Evolutionary conservation across 2,113 vertebrate species (phyloP).

Genomic region (Anarrhichthys ocellatus): DNA sequence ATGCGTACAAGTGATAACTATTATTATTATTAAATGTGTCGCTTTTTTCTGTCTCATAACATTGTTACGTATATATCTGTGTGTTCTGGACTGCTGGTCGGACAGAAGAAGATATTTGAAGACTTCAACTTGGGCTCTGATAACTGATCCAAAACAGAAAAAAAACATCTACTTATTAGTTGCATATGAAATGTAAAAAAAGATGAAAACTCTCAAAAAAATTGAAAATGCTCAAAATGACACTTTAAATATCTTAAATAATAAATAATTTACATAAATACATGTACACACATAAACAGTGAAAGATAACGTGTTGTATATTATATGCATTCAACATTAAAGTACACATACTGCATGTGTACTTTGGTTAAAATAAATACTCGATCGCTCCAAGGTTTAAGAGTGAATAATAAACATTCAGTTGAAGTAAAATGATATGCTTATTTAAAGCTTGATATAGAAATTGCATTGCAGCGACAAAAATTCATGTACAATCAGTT

Average conservation of each 20-base stretch:
- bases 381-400: neutral
- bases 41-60: no score
- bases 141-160: neutral
- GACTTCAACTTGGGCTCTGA: neutral
- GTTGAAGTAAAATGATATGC: neutral
- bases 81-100: no score
- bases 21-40: no score
- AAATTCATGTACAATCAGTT: constrained; percentile 13
- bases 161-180: neutral
- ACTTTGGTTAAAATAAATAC: constrained; percentile 30
- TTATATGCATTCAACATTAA: neutral
- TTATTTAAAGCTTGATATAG: constrained; percentile 28
- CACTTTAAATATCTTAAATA: constrained; percentile 27
- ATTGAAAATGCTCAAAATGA: neutral
- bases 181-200: neutral
- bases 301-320: neutral
- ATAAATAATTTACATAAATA: constrained; percentile 49
- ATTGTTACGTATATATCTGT: no score
- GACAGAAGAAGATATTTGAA: neutral
- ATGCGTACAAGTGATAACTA: neutral
- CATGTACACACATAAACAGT: constrained; percentile 21
- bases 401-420: neutral
- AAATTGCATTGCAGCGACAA: neutral
- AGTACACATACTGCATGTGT: neutral
- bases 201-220: neutral